Evolutionary conservation across 2,113 vertebrate species (phyloP).

Genomic region (Erythrolamprus reginae): DNA sequence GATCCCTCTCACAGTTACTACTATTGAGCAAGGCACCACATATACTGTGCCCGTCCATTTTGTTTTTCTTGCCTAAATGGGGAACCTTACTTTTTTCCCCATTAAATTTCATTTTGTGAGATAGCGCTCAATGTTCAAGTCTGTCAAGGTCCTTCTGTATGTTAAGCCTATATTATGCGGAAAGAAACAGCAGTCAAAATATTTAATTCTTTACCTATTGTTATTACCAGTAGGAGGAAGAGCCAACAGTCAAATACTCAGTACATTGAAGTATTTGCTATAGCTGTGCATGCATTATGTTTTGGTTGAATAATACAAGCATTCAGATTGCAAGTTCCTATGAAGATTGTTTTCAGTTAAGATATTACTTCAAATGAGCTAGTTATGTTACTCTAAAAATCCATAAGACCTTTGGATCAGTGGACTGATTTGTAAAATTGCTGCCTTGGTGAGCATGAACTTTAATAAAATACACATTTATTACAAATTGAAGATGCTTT

Average conservation of each 20-base stretch:
- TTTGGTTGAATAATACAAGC: not conserved
- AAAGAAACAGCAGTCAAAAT: not conserved
- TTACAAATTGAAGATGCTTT: not conserved
- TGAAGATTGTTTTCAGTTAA: not conserved
- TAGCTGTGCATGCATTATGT: not conserved
- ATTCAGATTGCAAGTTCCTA: not conserved
- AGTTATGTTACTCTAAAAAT: not conserved
- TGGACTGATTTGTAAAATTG: not conserved
- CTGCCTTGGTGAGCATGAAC: not conserved
- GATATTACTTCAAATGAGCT: not conserved
- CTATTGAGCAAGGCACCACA: too few relatives aligned
- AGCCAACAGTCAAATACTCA: not conserved
- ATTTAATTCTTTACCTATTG: not conserved
- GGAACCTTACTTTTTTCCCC: too few relatives aligned
- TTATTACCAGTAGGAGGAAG: not conserved
- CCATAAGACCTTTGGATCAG: not conserved
- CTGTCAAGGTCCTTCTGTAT: too few relatives aligned
- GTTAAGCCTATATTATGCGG: not conserved
- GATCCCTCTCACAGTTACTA: too few relatives aligned
- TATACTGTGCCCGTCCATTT: too few relatives aligned
- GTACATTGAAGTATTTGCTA: too few relatives aligned
- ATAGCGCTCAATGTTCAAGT: too few relatives aligned
- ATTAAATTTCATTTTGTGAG: too few relatives aligned
- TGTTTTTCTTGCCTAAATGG: too few relatives aligned
- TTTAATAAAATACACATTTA: not conserved